phyloP scores from a whole-genome alignment of 2,888 invertebrate genomes.

The Abscondita cerata region DNA sequence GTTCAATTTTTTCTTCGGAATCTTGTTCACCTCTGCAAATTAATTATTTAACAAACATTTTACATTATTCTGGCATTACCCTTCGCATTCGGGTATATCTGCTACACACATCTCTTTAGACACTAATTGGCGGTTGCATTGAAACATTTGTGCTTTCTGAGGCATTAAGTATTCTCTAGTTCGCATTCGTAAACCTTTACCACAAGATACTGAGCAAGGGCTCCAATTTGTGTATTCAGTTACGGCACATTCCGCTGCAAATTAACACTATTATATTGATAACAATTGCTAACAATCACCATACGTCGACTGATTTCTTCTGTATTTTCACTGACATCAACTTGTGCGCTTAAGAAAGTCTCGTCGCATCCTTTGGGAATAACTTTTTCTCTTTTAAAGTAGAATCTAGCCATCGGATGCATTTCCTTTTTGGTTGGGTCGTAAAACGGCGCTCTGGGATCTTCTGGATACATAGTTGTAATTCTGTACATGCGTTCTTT shows the following conservation, averaged over 20 bases:
- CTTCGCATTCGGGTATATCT: slow-evolving; percentile 71
- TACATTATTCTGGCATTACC: slow-evolving; percentile 59
- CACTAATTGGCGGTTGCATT: slow-evolving; percentile 76
- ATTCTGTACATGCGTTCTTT: slow-evolving; percentile 88
- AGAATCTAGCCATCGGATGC: slow-evolving; percentile 80
- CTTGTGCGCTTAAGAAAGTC: slow-evolving; percentile 64
- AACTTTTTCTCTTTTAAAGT: slow-evolving; percentile 76
- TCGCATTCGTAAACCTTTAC: slow-evolving; percentile 84
- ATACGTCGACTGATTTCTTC: slow-evolving; percentile 74
- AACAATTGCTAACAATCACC: too few species aligned
- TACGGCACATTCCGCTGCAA: slow-evolving; percentile 80
- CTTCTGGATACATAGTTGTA: slow-evolving; percentile 89
- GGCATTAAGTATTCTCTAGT: slow-evolving; percentile 74
- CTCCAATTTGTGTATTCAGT: slow-evolving; percentile 79
- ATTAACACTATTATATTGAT: too few species aligned
- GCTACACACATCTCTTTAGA: slow-evolving; percentile 93
- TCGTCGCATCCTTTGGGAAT: slow-evolving; percentile 79
- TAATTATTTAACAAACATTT: not conserved
- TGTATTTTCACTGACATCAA: slow-evolving; percentile 72
- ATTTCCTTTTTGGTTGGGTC: slow-evolving; percentile 75
- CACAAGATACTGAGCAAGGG: slow-evolving; percentile 85
- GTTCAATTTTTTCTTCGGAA: slow-evolving; percentile 45
- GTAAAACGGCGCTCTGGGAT: slow-evolving; percentile 92
- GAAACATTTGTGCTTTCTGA: slow-evolving; percentile 74
- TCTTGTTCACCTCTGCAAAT: slow-evolving; percentile 19